phyloP scores from a whole-genome alignment of 1,140 invertebrate species.

The Acromyrmex charruanus region DNA sequence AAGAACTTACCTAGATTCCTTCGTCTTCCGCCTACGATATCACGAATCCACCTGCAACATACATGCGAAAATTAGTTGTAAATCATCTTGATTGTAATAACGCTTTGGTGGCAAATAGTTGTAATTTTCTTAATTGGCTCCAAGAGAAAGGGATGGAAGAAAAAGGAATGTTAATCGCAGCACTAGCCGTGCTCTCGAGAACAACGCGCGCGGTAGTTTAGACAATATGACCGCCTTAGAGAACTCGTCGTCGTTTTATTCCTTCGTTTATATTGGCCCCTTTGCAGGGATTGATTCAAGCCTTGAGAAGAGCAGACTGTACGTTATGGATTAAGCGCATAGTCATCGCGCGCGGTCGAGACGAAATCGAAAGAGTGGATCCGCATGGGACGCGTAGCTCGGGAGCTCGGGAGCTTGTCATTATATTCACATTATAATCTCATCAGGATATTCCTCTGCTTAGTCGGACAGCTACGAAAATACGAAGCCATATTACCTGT shows the following conservation, averaged over 20 bases:
- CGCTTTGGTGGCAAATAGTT: background rate
- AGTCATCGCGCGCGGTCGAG: conserved; percentile 62
- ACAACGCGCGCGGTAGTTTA: background rate
- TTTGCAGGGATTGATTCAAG: conserved; percentile 34
- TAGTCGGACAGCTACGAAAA: conserved; percentile 78
- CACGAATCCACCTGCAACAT: conserved; percentile 74
- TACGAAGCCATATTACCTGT: conserved; percentile 41
- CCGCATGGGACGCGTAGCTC: conserved; percentile 78
- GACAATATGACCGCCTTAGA: conserved; percentile 49
- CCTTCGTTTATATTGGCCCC: background rate
- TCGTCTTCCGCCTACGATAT: conserved; percentile 77
- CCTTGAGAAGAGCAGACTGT: conserved; percentile 13
- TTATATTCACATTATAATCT: conserved; percentile 85
- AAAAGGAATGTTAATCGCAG: conserved; percentile 28
- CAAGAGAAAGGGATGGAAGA: background rate
- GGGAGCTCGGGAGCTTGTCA: conserved; percentile 78
- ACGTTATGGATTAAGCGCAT: conserved; percentile 62
- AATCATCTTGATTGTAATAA: conserved; percentile 18
- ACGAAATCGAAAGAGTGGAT: conserved; percentile 58
- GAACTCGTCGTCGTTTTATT: conserved; percentile 67
- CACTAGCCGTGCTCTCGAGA: conserved; percentile 32
- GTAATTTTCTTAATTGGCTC: background rate
- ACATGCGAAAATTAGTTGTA: conserved; percentile 48
- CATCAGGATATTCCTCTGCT: conserved; percentile 81
- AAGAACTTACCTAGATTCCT: conserved; percentile 80